Percentiles rank a stretch among this genome's conserved stretches.
Evolutionary conservation across 2,888 invertebrate species (phyloP).

Genomic region (Pseudococcus viburni): DNA sequence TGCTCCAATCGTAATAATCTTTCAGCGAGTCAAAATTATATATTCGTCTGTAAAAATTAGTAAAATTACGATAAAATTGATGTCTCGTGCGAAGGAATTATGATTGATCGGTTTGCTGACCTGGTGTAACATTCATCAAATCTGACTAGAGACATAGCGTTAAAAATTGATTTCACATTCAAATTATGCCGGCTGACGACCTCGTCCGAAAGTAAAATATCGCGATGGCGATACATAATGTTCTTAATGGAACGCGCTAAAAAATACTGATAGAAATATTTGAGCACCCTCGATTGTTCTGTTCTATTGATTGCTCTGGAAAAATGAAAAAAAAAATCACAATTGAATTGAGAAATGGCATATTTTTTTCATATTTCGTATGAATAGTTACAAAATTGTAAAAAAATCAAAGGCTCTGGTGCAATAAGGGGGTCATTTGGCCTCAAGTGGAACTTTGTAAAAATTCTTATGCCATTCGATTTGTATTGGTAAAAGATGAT

Average conservation of each 20-base stretch:
- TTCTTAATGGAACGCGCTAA: slow-evolving; percentile 94
- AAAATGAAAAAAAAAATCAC: slow-evolving; percentile 70
- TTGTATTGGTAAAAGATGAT: too few species aligned
- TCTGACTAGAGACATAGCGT: slow-evolving; percentile 88
- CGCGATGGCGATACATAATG: slow-evolving; percentile 86
- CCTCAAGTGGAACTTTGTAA: too few species aligned
- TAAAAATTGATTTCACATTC: slow-evolving; percentile 86
- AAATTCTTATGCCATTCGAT: too few species aligned
- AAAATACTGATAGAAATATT: slow-evolving; percentile 90
- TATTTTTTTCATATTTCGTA: too few species aligned
- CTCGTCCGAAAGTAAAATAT: slow-evolving; percentile 82
- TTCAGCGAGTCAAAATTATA: slow-evolving; percentile 84
- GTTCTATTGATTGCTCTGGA: slow-evolving; percentile 85
- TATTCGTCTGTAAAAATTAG: slow-evolving; percentile 75
- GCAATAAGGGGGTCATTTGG: too few species aligned
- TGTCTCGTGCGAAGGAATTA: neutral
- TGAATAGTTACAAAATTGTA: too few species aligned
- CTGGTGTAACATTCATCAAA: slow-evolving; percentile 91
- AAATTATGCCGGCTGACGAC: slow-evolving; percentile 79
- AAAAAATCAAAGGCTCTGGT: too few species aligned
- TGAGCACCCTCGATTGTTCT: slow-evolving; percentile 89
- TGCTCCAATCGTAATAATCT: slow-evolving; percentile 89
- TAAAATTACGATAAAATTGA: neutral
- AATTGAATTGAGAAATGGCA: neutral
- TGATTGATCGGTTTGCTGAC: slow-evolving; percentile 68